These are phyloP conservation scores for Paramuricea clavata DNA, from an alignment of 92 coral and sea anemone genomes.

Conservation along the genomic window DNA sequence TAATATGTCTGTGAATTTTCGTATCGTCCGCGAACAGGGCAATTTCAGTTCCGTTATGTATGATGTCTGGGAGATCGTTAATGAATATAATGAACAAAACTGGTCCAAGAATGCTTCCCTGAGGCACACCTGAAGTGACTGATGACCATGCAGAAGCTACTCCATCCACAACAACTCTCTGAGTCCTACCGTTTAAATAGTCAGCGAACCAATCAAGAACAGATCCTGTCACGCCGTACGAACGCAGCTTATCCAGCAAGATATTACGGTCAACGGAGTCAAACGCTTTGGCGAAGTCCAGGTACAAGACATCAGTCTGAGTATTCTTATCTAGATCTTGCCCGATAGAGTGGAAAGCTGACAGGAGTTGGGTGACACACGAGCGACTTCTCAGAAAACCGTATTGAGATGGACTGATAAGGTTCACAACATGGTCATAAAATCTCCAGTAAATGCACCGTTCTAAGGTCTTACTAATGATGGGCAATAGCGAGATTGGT, in stretches of 20 bases:
- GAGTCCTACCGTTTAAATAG: neutral
- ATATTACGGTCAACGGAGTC: slow-evolving; percentile 6
- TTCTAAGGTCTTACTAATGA: neutral
- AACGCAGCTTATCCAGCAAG: neutral
- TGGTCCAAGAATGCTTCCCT: neutral
- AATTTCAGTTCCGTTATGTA: neutral
- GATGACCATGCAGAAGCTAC: neutral
- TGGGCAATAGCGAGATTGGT: neutral
- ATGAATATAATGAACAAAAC: too few species aligned
- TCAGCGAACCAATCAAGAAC: neutral
- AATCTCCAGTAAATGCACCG: neutral
- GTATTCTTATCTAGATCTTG: neutral
- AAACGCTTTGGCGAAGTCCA: slow-evolving; percentile 18
- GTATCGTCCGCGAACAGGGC: neutral
- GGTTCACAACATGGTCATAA: neutral
- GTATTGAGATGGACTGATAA: too few species aligned
- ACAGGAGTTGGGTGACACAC: slow-evolving; percentile 4
- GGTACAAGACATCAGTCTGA: neutral
- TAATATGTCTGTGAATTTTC: neutral
- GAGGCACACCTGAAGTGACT: slow-evolving; percentile 22
- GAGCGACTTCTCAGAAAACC: too few species aligned
- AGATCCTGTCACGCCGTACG: neutral
- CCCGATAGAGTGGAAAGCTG: neutral
- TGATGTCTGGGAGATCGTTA: neutral
- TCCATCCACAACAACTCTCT: slow-evolving; percentile 27